Percentiles rank a stretch among this genome's conserved stretches.
These are phyloP conservation scores for Paralichthys olivaceus DNA, from an alignment of 2,113 vertebrate species.

Conservation along the genomic window DNA sequence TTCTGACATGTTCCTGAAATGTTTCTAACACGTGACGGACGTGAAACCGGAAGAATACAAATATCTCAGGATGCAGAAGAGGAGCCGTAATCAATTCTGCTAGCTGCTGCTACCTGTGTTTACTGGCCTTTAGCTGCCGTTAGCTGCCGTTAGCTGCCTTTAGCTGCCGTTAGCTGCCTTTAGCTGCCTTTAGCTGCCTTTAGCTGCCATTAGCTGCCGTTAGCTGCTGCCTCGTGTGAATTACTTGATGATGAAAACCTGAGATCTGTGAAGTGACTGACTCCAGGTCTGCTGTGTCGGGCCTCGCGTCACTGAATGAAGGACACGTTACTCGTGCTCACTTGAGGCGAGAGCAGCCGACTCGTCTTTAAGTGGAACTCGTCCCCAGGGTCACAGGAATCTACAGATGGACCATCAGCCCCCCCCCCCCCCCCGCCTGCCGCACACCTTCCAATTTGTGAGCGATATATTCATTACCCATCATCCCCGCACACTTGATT, in stretches of 20 bases:
- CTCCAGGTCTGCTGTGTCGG: not conserved
- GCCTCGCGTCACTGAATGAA: not conserved
- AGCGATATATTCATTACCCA: conserved; percentile 89
- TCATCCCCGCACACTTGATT: conserved; percentile 87
- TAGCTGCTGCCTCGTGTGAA: not conserved
- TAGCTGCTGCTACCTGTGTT: too few relatives aligned
- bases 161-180: too few relatives aligned
- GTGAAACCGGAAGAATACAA: too few relatives aligned
- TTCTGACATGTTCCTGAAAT: too few relatives aligned
- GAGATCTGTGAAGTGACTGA: not conserved
- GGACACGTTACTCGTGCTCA: conserved; percentile 37
- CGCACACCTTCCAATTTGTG: conserved; percentile 69
- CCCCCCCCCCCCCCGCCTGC: conserved; percentile 40
- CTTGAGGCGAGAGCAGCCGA: not conserved
- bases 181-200: too few relatives aligned
- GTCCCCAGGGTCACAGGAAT: conserved; percentile 13
- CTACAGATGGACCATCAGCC: conserved; percentile 59
- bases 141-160: too few relatives aligned
- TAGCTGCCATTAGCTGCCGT: too few relatives aligned
- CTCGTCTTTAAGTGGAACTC: not conserved
- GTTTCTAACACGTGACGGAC: too few relatives aligned
- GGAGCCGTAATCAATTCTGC: too few relatives aligned
- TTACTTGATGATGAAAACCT: not conserved
- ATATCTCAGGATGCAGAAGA: too few relatives aligned
- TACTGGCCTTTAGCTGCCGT: too few relatives aligned